Base-by-base conservation (phyloP, 2,888 invertebrate species). In the Andrena flavipes region DNA sequence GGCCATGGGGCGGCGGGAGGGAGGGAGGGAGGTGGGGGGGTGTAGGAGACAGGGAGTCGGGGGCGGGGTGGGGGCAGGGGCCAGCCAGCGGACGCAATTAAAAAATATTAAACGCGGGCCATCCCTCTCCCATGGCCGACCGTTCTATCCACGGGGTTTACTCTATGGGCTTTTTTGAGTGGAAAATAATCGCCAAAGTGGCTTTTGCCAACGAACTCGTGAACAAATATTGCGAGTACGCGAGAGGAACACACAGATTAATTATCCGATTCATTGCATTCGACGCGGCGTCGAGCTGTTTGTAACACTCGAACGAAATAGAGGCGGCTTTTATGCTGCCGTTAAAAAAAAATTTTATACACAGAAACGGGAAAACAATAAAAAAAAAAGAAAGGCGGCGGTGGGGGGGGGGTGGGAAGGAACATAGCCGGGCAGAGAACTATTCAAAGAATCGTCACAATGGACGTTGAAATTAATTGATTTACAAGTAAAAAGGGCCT, bases 181-280 rank as follows among this genome's bases (percentile, higher is more conserved):
- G 87, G 87, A 87, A 87, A 87, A 87, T 87, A 87, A 87, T 87
- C 85, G 87, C 74, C 85, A 87, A 85, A 87, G 85, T 87, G 82
- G 87, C 87, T 87, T 87, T 85, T 76, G 65, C 87, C 77, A 78
- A 87, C 87, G 84, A 87, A 87, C 86, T 87, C 82, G 82, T 76
- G 87, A 87, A 85, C 86, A 87, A 87, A 87, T 87, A 87, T 87
- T 80, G 87, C 78, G 86, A 86, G 82, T 77, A 82, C 74, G 82
- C 82, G 78, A 71, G 78, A 80, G 80, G 74, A 75, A 73, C 80
- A 82, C 77, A 84, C 86, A 82, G 86, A 87, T 87, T 87, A 87
- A 87, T 87, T 87, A 87, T 85, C 82, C 78, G 85, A 85, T 87
- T 87, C 86, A 87, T 87, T 85, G 86, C 87, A 82, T 85, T 84